Percentiles rank a stretch among this genome's conserved stretches.
Conservation (phyloP, 1,140 invertebrate genomes). For the Stenopsyche tienmushanensis region DNA sequence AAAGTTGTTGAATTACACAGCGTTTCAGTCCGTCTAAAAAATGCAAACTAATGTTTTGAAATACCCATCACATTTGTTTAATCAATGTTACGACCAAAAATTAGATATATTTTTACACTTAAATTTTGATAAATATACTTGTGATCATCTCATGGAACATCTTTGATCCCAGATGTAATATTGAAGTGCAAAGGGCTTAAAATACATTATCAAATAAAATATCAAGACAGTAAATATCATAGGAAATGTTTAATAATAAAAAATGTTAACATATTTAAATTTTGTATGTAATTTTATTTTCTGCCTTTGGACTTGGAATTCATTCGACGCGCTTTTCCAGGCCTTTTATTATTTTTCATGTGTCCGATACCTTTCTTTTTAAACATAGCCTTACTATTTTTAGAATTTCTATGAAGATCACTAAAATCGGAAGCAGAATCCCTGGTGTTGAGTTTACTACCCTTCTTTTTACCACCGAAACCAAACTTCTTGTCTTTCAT, state of each 20-base stretch:
- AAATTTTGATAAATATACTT: too few species aligned
- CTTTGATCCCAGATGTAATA: too few species aligned
- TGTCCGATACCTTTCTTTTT: constrained; percentile 43
- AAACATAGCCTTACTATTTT: constrained; percentile 46
- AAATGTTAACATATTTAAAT: neutral
- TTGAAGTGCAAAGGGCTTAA: too few species aligned
- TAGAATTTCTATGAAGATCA: constrained; percentile 54
- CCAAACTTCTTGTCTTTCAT: constrained; percentile 24
- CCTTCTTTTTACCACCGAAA: constrained; percentile 87
- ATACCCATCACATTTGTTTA: too few species aligned
- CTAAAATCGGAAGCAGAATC: constrained; percentile 71
- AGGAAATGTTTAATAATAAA: neutral
- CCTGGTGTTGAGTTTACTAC: constrained; percentile 84
- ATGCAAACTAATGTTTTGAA: too few species aligned
- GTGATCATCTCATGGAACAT: too few species aligned
- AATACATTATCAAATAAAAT: too few species aligned
- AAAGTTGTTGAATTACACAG: too few species aligned
- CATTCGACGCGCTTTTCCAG: constrained; percentile 63
- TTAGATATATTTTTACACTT: too few species aligned
- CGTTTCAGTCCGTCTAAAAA: too few species aligned
- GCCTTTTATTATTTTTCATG: constrained; percentile 53
- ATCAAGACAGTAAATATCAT: too few species aligned
- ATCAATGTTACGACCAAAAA: too few species aligned
- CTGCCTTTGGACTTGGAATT: constrained; percentile 57
- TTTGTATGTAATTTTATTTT: constrained; percentile 19